phyloP scores from a whole-genome alignment of 2,888 invertebrate genomes.

The Hyles lineata region DNA sequence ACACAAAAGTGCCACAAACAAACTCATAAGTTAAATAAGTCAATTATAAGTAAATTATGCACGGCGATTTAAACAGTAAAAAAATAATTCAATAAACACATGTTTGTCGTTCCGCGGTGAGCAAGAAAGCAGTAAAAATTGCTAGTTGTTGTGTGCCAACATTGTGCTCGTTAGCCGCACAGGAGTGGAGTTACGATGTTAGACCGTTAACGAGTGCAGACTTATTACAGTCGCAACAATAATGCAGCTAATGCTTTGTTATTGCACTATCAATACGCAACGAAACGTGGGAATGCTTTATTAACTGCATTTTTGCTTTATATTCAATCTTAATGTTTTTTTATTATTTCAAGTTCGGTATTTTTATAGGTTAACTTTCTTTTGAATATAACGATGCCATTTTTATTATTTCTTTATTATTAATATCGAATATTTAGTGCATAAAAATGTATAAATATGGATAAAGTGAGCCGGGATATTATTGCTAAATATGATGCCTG shows the following conservation, averaged over 20 bases:
- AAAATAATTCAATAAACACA: conserved; percentile 8
- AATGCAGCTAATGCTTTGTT: conserved; percentile 60
- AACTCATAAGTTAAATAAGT: too few relatives aligned
- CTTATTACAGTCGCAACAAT: conserved; percentile 58
- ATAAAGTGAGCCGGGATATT: too few relatives aligned
- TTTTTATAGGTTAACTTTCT: not conserved
- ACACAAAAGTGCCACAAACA: too few relatives aligned
- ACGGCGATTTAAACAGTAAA: not conserved
- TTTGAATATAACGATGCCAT: too few relatives aligned
- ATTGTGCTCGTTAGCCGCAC: conserved; percentile 47
- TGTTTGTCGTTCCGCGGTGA: not conserved
- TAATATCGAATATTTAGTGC: too few relatives aligned
- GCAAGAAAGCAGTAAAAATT: conserved; percentile 24
- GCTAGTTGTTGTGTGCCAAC: conserved; percentile 22
- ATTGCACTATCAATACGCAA: conserved; percentile 51
- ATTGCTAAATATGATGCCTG: too few relatives aligned
- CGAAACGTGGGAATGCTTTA: conserved; percentile 7
- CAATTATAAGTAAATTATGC: not conserved
- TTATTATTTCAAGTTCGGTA: not conserved
- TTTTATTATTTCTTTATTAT: too few relatives aligned
- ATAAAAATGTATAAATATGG: too few relatives aligned
- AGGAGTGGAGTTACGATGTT: conserved; percentile 56
- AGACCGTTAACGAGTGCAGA: conserved; percentile 63
- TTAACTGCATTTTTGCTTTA: not conserved
- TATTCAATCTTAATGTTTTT: not conserved